Base-by-base conservation (phyloP, 2,888 invertebrate genomes). In the Hydrotaea cyrtoneurina region DNA sequence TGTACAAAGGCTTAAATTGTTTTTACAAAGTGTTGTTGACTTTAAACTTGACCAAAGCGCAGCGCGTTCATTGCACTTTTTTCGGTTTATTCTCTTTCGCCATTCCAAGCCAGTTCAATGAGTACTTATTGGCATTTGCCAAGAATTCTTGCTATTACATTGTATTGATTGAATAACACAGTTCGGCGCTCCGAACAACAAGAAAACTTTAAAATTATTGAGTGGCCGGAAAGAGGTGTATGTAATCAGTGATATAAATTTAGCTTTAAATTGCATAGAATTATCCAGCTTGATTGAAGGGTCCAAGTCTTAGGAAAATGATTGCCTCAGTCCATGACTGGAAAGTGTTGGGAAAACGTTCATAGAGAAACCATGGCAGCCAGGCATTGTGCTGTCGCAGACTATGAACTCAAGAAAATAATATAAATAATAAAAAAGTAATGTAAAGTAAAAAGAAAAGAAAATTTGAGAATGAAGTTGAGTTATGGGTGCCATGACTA, bases 11-110 rank as follows among this genome's bases (percentile, higher is more conserved):
- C 19, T 79, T 80, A 8, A 71, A 31, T 39, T 74, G 46, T 55
- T 81, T 71, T 7, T 50, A 26, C 66, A 76, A 81, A 76, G 79
- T 81, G 81, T 76, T 79, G 76, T 81, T 84, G 84, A 84, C 80
- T 85, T 85, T 81, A 76, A 85, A 85, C 81, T 85, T 85, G 81
- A 85, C 78, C 84, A 75, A 76, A 23, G 15, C 59, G 59, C 26
- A 13, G 8, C 8, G 39, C 23, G 59, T 80, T 53, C 83, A 83
- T 73, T 81, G 81, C 62, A 78, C 78, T 79, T 78, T 81, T 13
- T 43, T n/a, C n/a, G n/a, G n/a, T n/a, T n/a, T n/a, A 1, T 43
- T n/a, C n/a, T 50, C 50, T 0, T 3, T n/a, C 1, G 50, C 50
- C 43, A 43, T 53, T 62, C n/a, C 57, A 55, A 66, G 17, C 17